Percentiles rank a stretch among this genome's conserved stretches.
Conservation (phyloP, 2,888 invertebrate species). For the Pyrochroa serraticornis region DNA sequence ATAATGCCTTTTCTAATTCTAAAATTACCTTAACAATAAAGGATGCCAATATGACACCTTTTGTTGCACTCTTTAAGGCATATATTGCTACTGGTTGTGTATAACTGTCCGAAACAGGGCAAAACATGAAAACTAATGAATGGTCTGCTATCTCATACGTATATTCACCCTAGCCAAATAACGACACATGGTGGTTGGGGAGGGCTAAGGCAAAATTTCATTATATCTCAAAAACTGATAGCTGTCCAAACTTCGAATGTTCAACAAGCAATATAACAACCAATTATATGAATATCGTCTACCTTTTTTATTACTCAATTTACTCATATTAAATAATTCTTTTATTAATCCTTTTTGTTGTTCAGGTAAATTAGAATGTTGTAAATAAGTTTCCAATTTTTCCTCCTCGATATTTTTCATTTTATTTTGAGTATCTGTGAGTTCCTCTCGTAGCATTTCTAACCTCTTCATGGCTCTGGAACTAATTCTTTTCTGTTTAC, state of each 20-base stretch:
- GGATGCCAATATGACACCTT: conserved; percentile 4
- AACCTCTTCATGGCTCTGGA: too few species aligned
- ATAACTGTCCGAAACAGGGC: conserved; percentile 28
- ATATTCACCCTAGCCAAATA: conserved; percentile 16
- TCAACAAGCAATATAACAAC: conserved; percentile 11
- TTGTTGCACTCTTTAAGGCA: conserved; percentile 29
- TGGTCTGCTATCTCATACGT: conserved; percentile 23
- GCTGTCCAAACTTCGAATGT: conserved; percentile 2
- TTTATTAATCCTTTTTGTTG: too few species aligned
- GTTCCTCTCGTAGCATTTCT: too few species aligned
- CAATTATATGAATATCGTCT: conserved; percentile 12
- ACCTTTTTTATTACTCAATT: too few species aligned
- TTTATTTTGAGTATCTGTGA: too few species aligned
- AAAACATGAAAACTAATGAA: conserved; percentile 33
- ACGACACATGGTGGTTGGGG: conserved; percentile 6
- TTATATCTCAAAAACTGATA: conserved; percentile 13
- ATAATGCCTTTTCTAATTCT: conserved; percentile 23
- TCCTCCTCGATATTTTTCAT: too few species aligned
- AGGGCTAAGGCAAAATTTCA: conserved; percentile 16
- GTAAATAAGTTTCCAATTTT: too few species aligned
- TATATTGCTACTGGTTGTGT: conserved; percentile 35
- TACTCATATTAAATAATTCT: too few species aligned
- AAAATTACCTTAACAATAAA: conserved; percentile 7
- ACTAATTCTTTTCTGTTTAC: too few species aligned
- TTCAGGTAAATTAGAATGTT: too few species aligned